Base-by-base conservation (phyloP, 2,888 invertebrate genomes). In the Lasioglossum zephyrum region DNA sequence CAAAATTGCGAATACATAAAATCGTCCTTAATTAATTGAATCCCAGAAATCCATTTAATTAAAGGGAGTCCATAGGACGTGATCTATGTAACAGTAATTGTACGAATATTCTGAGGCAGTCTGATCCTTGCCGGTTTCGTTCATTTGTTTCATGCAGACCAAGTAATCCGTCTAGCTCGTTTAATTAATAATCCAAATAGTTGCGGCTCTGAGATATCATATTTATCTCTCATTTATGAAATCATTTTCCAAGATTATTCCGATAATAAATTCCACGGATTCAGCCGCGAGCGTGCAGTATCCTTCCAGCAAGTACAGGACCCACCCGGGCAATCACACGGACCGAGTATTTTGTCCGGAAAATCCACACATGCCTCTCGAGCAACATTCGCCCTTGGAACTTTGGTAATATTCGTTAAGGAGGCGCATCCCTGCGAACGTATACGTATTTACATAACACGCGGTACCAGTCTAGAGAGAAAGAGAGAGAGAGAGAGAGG, bases 361-460 rank as follows among this genome's bases (percentile, higher is more conserved):
- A 80, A 79, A 81, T 79, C 47, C 77, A 53, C 70, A 49, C 75
- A 63, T 66, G 31, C 60, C 72, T 4, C 72, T 80, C 73, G n/a
- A 41, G 75, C 36, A 83, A 41, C 77, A 57, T 84, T 72, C 80
- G 44, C 81, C 87, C 86, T 79, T 77, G 73, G 82, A 87, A 92
- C 90, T 92, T 90, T 85, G 87, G 84, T 86, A 87, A 90, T 90
- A 92, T 89, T 92, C 89, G 88, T 91, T 87, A 89, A 89, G 86
- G 88, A 87, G 87, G 77, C 82, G 78, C 82, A 83, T 84, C 88
- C 85, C 88, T 84, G 73, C 80, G 79, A 86, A 81, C 85, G 81
- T 90, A 76, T 79, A 73, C 84, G 84, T 85, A 92, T 92, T 92
- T 92, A 89, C 91, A 90, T 92, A 90, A 92, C 90, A 89, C 90